Percentiles rank a stretch among this genome's conserved stretches.
phyloP scores from a whole-genome alignment of 2,797 vertebrate species.

The Pangasius djambal region DNA sequence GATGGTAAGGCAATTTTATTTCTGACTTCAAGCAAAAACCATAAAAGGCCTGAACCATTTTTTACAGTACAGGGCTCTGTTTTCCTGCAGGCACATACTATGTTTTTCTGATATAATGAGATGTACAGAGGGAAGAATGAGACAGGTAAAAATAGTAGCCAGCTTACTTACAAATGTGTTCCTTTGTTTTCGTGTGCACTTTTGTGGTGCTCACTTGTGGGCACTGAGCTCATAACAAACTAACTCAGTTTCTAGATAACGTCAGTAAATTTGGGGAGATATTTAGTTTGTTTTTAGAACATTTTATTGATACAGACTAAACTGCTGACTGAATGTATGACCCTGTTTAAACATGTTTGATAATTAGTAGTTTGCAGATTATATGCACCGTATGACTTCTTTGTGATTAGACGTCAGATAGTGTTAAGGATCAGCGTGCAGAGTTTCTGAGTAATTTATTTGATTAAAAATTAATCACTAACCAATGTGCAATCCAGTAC shows the following conservation, averaged over 20 bases:
- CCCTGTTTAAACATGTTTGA: neutral
- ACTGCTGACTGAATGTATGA: neutral
- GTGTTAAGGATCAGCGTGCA: neutral
- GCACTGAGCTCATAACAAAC: too few relatives aligned
- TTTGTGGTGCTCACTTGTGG: neutral
- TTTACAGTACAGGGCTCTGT: neutral
- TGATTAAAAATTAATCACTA: neutral
- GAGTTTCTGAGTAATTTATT: neutral
- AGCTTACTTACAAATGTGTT: neutral
- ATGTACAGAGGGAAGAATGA: neutral
- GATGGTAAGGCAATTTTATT: neutral
- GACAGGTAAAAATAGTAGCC: slow-evolving; percentile 16
- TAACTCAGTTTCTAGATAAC: neutral
- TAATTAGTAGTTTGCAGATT: neutral
- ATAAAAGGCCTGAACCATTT: neutral
- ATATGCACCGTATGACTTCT: neutral
- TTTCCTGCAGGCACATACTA: neutral
- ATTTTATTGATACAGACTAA: neutral
- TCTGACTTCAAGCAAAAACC: neutral
- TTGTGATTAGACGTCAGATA: neutral
- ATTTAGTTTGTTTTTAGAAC: neutral
- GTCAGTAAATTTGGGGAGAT: neutral
- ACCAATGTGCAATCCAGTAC: neutral
- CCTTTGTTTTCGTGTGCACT: neutral
- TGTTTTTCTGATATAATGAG: slow-evolving; percentile 8